These are phyloP conservation scores for Alectoris magna DNA, from an alignment of 2,797 vertebrate genomes.

Conservation along the genomic window DNA sequence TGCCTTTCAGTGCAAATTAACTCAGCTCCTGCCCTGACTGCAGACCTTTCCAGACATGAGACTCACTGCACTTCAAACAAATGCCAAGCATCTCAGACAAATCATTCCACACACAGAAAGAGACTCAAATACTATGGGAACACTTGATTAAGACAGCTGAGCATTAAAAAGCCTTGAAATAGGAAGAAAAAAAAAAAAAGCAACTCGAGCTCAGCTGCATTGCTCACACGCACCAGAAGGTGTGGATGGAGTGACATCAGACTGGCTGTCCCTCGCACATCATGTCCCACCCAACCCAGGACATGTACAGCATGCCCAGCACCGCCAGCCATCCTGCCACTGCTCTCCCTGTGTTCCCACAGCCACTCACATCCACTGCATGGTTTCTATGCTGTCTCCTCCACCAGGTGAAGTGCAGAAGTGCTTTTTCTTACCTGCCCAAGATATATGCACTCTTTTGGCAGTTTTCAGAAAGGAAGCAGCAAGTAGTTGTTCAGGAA, in stretches of 20 bases:
- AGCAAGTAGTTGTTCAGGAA: background rate
- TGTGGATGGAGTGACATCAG: background rate
- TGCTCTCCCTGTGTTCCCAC: rapidly evolving
- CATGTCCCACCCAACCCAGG: background rate
- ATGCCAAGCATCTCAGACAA: conserved; percentile 34
- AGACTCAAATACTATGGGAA: background rate
- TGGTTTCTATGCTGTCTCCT: background rate
- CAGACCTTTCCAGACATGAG: conserved; percentile 23
- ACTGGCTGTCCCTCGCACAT: background rate
- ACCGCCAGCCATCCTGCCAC: background rate
- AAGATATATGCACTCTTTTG: background rate
- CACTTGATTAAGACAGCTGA: background rate
- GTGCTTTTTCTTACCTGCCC: background rate
- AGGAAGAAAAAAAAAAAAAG: background rate
- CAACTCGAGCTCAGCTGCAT: background rate
- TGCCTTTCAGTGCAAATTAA: conserved; percentile 44
- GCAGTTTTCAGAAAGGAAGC: background rate
- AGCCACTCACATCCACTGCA: background rate
- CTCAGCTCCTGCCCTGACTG: conserved; percentile 26
- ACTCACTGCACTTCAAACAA: background rate
- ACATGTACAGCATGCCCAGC: background rate
- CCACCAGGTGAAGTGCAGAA: background rate
- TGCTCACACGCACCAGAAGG: background rate
- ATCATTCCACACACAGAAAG: background rate
- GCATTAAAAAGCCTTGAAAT: background rate